Evolutionary conservation across 2,113 vertebrate species (phyloP), one percentile per base, ranked within the genome.

Genomic region (Dicaeum eximium): DNA sequence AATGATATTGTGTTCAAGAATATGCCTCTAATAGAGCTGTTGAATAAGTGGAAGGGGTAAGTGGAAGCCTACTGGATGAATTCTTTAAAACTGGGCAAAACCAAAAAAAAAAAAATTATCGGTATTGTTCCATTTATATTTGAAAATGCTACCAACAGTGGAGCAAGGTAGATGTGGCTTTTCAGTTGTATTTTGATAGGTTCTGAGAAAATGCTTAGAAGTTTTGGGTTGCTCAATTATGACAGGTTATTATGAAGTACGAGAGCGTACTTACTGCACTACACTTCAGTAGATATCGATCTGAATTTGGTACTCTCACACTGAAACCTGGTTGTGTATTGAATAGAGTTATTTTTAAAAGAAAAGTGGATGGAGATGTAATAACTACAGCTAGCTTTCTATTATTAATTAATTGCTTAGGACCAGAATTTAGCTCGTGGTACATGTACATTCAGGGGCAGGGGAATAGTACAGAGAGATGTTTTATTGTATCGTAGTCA

Each of bases 381-480:
- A 15, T 86, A 82, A 70, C 16, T 60, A 14, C 51, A 44, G 64
- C 74, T 81, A 66, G 33, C 31, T 78, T 85, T 93, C 35, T 78
- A 33, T 61, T 77, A 93, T 70, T 90, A 85, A 94, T 85, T 96
- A 84, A 87, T 93, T 93, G 62, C 44, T 85, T 50, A 60, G 71
- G 54, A 48, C 37, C 56, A 65, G 73, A 78, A 60, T 42, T 22
- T 48, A 61, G 37, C 37, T 72, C 0, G 0, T 37, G 67, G n/a
- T 80, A 15, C 0, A 0, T 50, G 21, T 84, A 12, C 60, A 35
- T 86, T 67, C 28, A 89, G 18, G n/a, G 51, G 7, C 58, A 62
- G 20, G 37, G 38, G 45, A 91, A 66, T n/a, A 57, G 45, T 33
- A 57, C 7, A 57, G 51, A 62, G 44, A 80, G 10, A 44, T 44